Base-by-base conservation (phyloP, 2,888 invertebrate species). In the Drosophila stalkeri region DNA sequence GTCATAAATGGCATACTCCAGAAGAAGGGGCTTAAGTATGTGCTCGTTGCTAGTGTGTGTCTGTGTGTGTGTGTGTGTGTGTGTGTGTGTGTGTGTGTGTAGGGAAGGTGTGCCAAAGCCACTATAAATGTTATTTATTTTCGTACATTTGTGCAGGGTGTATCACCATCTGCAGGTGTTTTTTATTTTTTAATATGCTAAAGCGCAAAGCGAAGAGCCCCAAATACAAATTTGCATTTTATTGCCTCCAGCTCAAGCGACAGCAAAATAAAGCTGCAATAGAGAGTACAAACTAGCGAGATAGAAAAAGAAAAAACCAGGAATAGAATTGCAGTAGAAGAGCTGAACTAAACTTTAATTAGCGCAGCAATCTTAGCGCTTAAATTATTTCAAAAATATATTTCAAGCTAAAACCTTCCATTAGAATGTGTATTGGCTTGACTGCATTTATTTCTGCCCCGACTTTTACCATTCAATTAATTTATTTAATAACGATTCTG, bases 1-100 rank as follows among this genome's bases (percentile, higher is more conserved):
- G 86, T 87, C 86, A 86, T 89, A 87, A 87, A 87, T 87, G 86
- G 86, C 89, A 85, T 87, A 77, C 87, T 77, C 78, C 80, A 77
- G 80, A 72, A 64, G 64, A 76, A 72, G 60, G 66, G 41, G 66
- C 68, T 80, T 64, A 72, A 63, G 81, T 68, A 72, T 79, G 72
- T 72, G 59, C 59, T 52, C 64, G 61, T 55, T 23, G 20, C 67
- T 27, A 49, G 67, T 59, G 27, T 57, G 23, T 47, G n/a, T 54
- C 52, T 31, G 64, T 41, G 18, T 47, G 14, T 63, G 49, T 6
- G 46, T 8, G 14, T 9, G 18, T 33, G 14, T 59, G 46, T 23
- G 23, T 23, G 61, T 23, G 64, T 49, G 31, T 44, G 16, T 56
- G 44, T 8, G 37, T 37, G 14, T 37, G 23, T 35, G 14, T 47